Base-by-base conservation (phyloP, 2,797 vertebrate genomes). In the Kryptolebias ocellatus region DNA sequence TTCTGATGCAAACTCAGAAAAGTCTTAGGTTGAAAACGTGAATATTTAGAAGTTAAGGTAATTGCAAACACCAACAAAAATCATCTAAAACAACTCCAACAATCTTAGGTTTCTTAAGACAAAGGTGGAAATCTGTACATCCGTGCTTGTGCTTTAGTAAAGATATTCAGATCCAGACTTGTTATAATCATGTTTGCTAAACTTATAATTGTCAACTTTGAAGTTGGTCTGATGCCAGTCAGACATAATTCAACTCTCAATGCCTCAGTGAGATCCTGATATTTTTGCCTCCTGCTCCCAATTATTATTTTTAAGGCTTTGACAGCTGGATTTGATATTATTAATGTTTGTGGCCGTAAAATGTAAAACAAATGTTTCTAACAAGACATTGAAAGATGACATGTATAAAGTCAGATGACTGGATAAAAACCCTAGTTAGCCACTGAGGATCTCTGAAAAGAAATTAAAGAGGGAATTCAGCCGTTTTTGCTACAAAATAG, bases 361-460 rank as follows among this genome's bases (percentile, higher is more conserved):
- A 91, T 88, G 54, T 72, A 79, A 88, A 80, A 91, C 87, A 91
- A 92, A 92, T 91, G 90, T 89, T 83, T 52, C 70, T 87, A 90
- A 92, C 76, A 82, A 88, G 88, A 87, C 85, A 79, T 83, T 76
- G 65, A 78, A 80, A 61, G 65, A 77, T 74, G 60, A 84, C 57
- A 83, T 79, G 73, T 72, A 87, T 70, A 71, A 85, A 77, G 60
- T 64, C 55, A 70, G 72, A 85, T 86, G 71, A 93, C 76, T 83
- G 78, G 76, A 90, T 90, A 87, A 89, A 87, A 83, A 80, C 62
- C 67, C 47, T 67, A 64, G 72, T 75, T 78, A 81, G 67, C 79
- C 82, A 79, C 76, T 27, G 53, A 72, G 58, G 68, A 66, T 74
- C 59, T 77, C 66, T 12, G 45, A 67, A 55, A 80, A 64, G 28